These are phyloP conservation scores for Columba janthina DNA, from an alignment of 2,113 vertebrate genomes.

Conservation along the genomic window DNA sequence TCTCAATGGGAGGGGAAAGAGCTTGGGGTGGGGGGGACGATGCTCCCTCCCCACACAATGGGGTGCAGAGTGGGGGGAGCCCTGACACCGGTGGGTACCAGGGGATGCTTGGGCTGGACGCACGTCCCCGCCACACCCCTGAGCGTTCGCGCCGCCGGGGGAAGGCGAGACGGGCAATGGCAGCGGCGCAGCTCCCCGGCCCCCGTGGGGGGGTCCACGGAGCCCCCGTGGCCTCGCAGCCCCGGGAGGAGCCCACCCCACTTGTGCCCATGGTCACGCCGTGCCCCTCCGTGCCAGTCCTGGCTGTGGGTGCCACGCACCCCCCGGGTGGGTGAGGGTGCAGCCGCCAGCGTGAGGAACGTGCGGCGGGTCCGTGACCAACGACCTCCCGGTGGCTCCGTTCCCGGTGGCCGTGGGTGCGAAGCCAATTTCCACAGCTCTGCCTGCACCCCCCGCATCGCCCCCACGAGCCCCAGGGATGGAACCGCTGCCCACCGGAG, in stretches of 20 bases:
- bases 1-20: constrained; percentile 12
- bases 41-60: not conserved
- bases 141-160: not conserved
- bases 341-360: not conserved
- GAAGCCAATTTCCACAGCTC: not conserved
- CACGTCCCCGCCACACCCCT: not conserved
- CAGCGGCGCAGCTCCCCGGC: not conserved
- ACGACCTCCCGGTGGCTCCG: not conserved
- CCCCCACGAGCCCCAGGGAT: not conserved
- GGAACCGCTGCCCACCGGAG: not conserved
- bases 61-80: not conserved
- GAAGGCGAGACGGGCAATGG: not conserved
- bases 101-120: not conserved
- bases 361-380: not conserved
- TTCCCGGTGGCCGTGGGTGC: not conserved
- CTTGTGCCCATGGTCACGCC: not conserved
- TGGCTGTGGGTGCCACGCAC: not conserved
- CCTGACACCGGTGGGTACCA: fast-evolving
- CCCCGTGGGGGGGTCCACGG: not conserved
- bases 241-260: not conserved
- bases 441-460: not conserved
- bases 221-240: no score
- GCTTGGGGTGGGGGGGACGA: not conserved
- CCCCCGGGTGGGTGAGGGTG: not conserved
- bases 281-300: not conserved